Base-by-base conservation (phyloP, 2,797 vertebrate species). In the Anguilla obscura region DNA sequence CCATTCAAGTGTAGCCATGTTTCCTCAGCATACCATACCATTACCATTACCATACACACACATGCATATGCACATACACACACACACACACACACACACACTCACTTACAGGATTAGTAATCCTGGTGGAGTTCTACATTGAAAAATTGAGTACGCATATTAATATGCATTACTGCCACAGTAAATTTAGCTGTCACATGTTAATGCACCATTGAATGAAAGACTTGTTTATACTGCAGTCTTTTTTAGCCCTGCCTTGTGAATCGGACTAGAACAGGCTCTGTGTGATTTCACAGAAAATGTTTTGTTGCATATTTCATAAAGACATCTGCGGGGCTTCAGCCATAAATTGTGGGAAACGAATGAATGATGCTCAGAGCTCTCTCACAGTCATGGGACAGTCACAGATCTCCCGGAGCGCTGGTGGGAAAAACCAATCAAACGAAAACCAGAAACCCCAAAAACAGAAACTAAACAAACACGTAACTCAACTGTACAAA, bases 251-350 rank as follows among this genome's bases (percentile, higher is more conserved):
- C 60, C 69, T 86, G 56, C 66, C 33, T 54, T 8, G 48, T 71
- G 87, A 85, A 56, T 92, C 80, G 14, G 84, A 87, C 89, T 92
- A 91, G 89, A 91, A 91, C 84, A 86, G 89, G 86, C 89, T 90
- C 87, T 91, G 86, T 90, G 56, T 87, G 60, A n/a, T 74, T 83
- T 82, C 71, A 85, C 87, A 54, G 86, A 90, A 88, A 90, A 58
- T 54, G 86, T 52, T 79, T 2, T 16, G 24, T 82, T 58, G 58
- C 84, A 89, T 90, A 90, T 91, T 92, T 92, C 90, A 91, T 89
- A 85, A 84, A 90, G 89, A 89, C 85, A 89, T 54, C 66, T 82
- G 52, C 58, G 3, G 33, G 36, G 88, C 84, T 79, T 30, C 50
- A 8, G 85, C 86, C 87, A 85, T 91, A 88, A 89, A 90, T 91